A percentile compares a stretch with the other conserved stretches of the same genome.
Evolutionary conservation across 2,797 vertebrate genomes (phyloP).

Genomic region (Craterocephalus amniculus): DNA sequence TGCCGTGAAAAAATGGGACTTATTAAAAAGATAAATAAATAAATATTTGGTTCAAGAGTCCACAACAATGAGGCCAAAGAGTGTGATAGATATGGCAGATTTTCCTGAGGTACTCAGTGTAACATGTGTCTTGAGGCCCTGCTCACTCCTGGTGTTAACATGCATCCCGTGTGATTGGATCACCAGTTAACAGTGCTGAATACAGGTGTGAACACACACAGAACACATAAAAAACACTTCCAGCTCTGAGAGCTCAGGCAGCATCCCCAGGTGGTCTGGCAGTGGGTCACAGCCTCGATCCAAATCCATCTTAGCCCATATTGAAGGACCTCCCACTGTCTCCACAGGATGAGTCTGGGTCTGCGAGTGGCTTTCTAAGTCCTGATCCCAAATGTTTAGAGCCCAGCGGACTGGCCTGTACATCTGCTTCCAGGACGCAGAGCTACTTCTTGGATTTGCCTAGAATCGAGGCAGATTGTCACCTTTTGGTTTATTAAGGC

Average conservation of each 20-base stretch:
- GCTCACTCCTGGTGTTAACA: neutral
- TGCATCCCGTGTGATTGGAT: neutral
- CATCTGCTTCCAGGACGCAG: neutral
- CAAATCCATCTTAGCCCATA: neutral
- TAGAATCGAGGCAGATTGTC: no score
- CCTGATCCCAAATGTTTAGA: neutral
- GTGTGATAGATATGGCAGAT: neutral
- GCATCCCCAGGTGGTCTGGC: neutral
- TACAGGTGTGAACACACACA: constrained; percentile 2
- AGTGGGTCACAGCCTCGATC: neutral
- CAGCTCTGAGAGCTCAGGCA: neutral
- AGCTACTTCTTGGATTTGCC: neutral
- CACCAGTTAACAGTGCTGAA: neutral
- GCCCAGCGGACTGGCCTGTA: no score
- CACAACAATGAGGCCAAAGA: no score
- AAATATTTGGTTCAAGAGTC: no score
- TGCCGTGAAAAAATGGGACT: no score
- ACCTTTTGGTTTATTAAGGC: neutral
- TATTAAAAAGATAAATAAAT: no score
- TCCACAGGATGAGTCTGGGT: neutral
- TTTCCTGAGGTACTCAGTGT: neutral
- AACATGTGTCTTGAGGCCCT: neutral
- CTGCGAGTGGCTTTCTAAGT: neutral
- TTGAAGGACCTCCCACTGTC: neutral
- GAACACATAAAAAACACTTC: neutral